Evolutionary conservation across 1,140 invertebrate species (phyloP).

Genomic region (Venustaconcha ellipsiformis): DNA sequence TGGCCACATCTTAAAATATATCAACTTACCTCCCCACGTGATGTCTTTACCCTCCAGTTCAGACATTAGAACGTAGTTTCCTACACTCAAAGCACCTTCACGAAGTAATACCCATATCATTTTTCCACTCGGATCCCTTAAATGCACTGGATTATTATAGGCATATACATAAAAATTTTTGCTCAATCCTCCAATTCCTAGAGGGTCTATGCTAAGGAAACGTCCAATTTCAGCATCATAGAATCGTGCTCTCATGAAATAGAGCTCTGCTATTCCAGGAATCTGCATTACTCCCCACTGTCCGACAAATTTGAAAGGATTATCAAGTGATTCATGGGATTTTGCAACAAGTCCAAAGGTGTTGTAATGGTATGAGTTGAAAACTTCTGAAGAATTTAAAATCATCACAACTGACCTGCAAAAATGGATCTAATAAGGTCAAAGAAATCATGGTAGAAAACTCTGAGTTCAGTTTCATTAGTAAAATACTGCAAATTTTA

Average conservation of each 20-base stretch:
- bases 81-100: neutral
- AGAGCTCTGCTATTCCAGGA: conserved; percentile 7
- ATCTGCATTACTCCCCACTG: conserved; percentile 13
- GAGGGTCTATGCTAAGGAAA: conserved; percentile 7
- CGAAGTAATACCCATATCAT: neutral
- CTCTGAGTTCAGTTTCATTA: too few relatives aligned
- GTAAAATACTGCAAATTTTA: too few relatives aligned
- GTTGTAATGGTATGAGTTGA: conserved; percentile 5
- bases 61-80: neutral
- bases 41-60: neutral
- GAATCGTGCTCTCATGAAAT: conserved; percentile 5
- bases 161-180: conserved; percentile 16
- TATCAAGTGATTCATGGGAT: neutral
- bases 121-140: conserved; percentile 4
- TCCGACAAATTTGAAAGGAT: conserved; percentile 7
- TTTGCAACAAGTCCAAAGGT: neutral
- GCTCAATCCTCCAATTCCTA: conserved; percentile 4
- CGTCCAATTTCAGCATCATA: conserved; percentile 10
- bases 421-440: neutral
- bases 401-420: conserved; percentile 15
- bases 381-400: neutral
- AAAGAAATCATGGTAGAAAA: too few relatives aligned
- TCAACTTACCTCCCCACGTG: conserved; percentile 12
- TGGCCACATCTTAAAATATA: too few relatives aligned
- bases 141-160: conserved; percentile 11